Evolutionary conservation across 1,140 invertebrate genomes (phyloP).

Genomic region (Gryon sp.): DNA sequence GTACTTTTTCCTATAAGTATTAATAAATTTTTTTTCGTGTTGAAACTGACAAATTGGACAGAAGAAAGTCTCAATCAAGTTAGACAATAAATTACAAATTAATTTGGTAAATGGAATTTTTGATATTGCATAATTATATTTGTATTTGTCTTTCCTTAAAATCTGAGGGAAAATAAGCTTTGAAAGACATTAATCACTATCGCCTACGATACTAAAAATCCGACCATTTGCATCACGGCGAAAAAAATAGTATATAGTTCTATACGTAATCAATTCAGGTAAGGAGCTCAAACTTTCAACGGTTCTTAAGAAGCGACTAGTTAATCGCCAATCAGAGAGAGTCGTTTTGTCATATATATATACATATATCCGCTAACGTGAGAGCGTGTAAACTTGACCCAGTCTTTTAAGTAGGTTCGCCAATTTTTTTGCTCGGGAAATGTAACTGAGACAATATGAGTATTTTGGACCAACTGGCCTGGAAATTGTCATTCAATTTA

Average conservation of each 20-base stretch:
- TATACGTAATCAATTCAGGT: conserved; percentile 55
- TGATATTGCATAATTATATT: conserved; percentile 1
- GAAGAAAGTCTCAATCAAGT: conserved; percentile 25
- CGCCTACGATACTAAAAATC: conserved; percentile 9
- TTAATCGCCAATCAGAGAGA: conserved; percentile 65
- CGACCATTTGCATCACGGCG: conserved; percentile 12
- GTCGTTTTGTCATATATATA: conserved; percentile 60
- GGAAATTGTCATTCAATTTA: too few relatives aligned
- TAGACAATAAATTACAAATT: conserved; percentile 1
- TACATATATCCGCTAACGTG: conserved; percentile 51
- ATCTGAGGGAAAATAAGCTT: conserved; percentile 19
- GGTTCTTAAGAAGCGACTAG: conserved; percentile 57
- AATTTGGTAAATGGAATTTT: conserved; percentile 23
- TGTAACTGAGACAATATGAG: conserved; percentile 10
- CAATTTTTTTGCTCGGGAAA: conserved; percentile 31
- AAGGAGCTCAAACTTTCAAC: conserved; percentile 64
- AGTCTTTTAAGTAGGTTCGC: conserved; percentile 53
- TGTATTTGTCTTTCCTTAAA: too few relatives aligned
- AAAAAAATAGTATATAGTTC: conserved; percentile 46
- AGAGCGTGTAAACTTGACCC: conserved; percentile 51
- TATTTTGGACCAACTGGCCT: conserved; percentile 17
- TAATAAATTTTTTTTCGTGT: too few relatives aligned
- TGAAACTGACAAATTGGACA: conserved; percentile 11
- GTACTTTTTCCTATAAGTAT: too few relatives aligned
- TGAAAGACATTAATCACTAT: conserved; percentile 27